phyloP scores from a whole-genome alignment of 2,113 vertebrate species.

The Calonectris borealis region DNA sequence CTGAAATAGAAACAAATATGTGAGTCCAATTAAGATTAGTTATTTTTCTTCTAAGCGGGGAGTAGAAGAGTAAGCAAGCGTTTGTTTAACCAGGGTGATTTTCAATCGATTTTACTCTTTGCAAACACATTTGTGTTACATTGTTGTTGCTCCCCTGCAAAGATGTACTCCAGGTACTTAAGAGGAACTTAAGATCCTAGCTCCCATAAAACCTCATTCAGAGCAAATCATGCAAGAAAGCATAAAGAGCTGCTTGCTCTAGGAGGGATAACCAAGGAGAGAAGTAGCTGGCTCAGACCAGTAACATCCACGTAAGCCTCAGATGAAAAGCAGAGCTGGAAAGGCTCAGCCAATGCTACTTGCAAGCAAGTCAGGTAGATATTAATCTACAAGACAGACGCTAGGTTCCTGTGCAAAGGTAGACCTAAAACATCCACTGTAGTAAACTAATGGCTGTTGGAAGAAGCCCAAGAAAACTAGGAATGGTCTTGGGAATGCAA shows the following conservation, averaged over 20 bases:
- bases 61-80: background rate
- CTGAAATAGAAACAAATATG: background rate
- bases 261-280: background rate
- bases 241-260: background rate
- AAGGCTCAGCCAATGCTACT: background rate
- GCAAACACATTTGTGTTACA: background rate
- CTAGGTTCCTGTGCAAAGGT: background rate
- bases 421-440: background rate
- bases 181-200: background rate
- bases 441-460: background rate
- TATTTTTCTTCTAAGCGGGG: background rate
- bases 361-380: background rate
- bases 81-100: background rate
- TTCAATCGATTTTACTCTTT: background rate
- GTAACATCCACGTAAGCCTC: background rate
- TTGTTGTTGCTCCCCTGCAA: background rate
- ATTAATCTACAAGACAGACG: background rate
- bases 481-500: background rate
- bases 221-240: background rate
- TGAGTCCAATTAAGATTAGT: background rate
- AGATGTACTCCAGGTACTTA: background rate
- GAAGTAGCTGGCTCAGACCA: background rate
- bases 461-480: background rate
- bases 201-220: background rate
- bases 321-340: background rate